phyloP scores from a whole-genome alignment of 2,888 invertebrate species.

The Heliconius aoede region DNA sequence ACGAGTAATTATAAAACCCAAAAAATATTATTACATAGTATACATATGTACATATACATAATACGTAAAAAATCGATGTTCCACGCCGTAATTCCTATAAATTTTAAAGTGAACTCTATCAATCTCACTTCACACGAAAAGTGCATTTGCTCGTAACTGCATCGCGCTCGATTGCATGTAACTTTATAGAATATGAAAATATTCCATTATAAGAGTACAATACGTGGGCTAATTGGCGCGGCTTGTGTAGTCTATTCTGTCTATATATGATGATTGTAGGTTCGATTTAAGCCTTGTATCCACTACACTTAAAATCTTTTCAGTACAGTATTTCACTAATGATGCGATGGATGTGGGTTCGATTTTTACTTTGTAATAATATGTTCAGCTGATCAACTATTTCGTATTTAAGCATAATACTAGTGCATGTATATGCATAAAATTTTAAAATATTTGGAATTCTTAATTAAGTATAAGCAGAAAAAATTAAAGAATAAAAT shows the following conservation, averaged over 20 bases:
- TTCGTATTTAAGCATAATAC: too few relatives aligned
- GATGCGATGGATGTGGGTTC: neutral
- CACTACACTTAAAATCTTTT: too few relatives aligned
- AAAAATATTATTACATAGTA: too few relatives aligned
- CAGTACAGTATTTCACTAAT: too few relatives aligned
- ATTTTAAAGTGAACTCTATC: conserved; percentile 40
- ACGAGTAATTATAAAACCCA: too few relatives aligned
- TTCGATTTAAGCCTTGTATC: neutral
- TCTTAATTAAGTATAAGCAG: too few relatives aligned
- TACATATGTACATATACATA: too few relatives aligned
- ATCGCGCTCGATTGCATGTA: conserved; percentile 29
- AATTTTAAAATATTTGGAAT: too few relatives aligned
- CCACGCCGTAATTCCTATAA: conserved; percentile 33
- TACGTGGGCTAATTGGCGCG: neutral
- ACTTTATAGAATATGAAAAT: conserved; percentile 32
- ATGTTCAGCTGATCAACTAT: too few relatives aligned
- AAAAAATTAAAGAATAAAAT: too few relatives aligned
- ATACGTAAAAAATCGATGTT: neutral
- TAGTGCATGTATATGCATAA: too few relatives aligned
- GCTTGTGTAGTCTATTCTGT: neutral
- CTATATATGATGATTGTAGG: too few relatives aligned
- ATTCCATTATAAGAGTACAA: conserved; percentile 10
- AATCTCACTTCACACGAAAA: conserved; percentile 43
- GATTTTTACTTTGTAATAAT: neutral
- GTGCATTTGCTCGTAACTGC: conserved; percentile 43